Conservation (phyloP, 2,797 vertebrate genomes). For the Liasis olivaceus region DNA sequence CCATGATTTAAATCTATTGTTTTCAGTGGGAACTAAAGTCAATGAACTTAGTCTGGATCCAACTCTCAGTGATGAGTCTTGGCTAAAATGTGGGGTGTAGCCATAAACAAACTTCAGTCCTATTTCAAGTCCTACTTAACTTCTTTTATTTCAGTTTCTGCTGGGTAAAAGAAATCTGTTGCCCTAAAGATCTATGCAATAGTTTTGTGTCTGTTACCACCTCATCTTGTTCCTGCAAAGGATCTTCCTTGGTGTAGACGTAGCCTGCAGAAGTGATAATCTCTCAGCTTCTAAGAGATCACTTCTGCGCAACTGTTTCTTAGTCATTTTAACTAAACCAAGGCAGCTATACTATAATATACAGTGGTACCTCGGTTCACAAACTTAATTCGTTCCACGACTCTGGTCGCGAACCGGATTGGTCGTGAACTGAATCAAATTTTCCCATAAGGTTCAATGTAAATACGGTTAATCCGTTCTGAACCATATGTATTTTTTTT, state of each 20-base stretch:
- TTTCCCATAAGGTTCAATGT: no score
- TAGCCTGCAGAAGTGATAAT: background rate
- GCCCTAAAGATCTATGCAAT: background rate
- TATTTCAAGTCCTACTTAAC: background rate
- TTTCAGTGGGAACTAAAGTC: background rate
- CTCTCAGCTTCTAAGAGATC: background rate
- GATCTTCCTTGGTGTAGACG: background rate
- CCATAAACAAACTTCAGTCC: background rate
- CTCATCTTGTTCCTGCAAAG: background rate
- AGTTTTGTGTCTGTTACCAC: no score
- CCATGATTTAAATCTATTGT: background rate
- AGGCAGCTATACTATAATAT: no score
- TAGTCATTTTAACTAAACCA: no score
- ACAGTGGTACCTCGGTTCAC: no score
- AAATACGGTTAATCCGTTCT: no score
- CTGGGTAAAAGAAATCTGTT: background rate
- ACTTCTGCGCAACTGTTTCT: background rate
- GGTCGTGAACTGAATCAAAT: no score
- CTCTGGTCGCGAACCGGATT: no score
- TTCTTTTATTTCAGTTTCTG: background rate
- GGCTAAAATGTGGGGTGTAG: background rate
- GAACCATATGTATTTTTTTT: no score
- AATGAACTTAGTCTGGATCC: background rate
- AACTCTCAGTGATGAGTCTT: background rate
- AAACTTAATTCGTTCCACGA: no score